These are phyloP conservation scores for Garra rufa DNA, from an alignment of 2,113 vertebrate species.

Conservation along the genomic window DNA sequence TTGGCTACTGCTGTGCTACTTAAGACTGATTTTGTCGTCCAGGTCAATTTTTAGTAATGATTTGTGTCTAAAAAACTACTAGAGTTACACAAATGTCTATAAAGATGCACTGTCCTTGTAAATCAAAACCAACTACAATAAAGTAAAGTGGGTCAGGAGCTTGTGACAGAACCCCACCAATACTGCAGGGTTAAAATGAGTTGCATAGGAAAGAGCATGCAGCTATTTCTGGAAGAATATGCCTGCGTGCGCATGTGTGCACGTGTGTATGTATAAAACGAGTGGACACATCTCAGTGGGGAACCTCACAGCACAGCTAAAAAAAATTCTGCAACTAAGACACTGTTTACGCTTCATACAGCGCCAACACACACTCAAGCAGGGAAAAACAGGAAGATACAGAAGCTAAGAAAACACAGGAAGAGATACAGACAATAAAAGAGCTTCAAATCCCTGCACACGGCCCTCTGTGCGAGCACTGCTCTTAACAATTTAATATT, in stretches of 20 bases:
- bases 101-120: background rate
- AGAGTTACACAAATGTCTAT: background rate
- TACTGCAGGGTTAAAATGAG: background rate
- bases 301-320: constrained; percentile 22
- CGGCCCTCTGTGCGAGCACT: background rate
- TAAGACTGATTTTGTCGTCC: too few species aligned
- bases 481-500: constrained; percentile 23
- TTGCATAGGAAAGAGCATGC: constrained; percentile 3
- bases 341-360: constrained; percentile 30
- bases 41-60: background rate
- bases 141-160: constrained; percentile 1
- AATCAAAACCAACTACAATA: background rate
- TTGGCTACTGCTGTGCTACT: too few species aligned
- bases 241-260: background rate
- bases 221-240: constrained; percentile 36
- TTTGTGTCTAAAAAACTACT: background rate
- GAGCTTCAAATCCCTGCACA: background rate
- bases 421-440: background rate
- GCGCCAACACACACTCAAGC: constrained; percentile 18
- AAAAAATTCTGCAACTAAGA: constrained; percentile 18
- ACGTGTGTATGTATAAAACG: background rate
- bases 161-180: constrained; percentile 13
- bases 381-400: background rate
- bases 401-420: background rate
- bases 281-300: constrained; percentile 42